These are phyloP conservation scores for Sesamia nonagrioides DNA, from an alignment of 1,140 invertebrate species.

Conservation along the genomic window DNA sequence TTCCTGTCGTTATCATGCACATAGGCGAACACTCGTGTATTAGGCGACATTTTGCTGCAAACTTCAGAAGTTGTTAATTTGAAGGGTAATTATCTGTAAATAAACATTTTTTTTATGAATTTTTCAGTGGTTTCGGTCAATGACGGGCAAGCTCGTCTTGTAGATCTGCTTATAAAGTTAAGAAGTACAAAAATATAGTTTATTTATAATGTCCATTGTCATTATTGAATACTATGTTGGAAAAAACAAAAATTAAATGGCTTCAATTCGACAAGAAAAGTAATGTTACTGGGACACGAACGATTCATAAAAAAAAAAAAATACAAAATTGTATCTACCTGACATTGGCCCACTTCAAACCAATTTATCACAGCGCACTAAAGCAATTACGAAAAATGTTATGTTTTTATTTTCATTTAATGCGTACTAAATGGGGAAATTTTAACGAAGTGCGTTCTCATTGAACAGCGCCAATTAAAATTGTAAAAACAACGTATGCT, in stretches of 20 bases:
- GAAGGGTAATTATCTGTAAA: conserved; percentile 45
- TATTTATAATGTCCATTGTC: no score
- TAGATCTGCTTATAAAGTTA: neutral
- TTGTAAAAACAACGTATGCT: conserved; percentile 66
- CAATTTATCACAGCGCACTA: conserved; percentile 32
- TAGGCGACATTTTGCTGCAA: conserved; percentile 51
- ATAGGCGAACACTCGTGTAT: conserved; percentile 60
- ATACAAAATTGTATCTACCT: neutral
- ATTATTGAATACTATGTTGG: no score
- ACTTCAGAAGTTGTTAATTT: conserved; percentile 49
- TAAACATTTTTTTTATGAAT: neutral
- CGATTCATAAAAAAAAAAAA: neutral
- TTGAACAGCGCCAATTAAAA: conserved; percentile 71
- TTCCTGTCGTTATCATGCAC: conserved; percentile 75
- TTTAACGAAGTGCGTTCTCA: conserved; percentile 57
- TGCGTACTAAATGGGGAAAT: conserved; percentile 46
- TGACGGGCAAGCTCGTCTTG: neutral
- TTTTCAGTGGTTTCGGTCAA: neutral
- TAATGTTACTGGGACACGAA: no score
- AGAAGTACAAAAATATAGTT: neutral
- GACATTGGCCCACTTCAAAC: conserved; percentile 41
- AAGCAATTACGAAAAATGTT: conserved; percentile 40
- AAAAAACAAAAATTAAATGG: neutral
- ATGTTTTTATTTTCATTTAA: conserved; percentile 48
- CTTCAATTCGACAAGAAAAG: no score